Evolutionary conservation across 2,797 vertebrate species (phyloP).

Genomic region (Gila robusta): DNA sequence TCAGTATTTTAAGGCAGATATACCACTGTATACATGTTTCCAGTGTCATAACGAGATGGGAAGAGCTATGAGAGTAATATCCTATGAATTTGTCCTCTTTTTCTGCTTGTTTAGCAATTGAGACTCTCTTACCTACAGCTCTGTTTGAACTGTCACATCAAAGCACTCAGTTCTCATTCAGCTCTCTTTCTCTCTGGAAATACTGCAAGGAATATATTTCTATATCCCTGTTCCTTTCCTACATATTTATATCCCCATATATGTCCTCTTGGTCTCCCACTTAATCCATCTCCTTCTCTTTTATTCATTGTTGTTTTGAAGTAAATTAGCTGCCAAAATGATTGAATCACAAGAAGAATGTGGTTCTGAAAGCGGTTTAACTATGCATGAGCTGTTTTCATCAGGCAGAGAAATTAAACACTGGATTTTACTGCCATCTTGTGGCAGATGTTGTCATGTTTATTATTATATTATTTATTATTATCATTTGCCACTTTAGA

Average conservation of each 20-base stretch:
- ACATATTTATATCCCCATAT: neutral
- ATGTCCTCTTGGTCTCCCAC: neutral
- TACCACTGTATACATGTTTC: neutral
- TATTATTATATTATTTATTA: neutral
- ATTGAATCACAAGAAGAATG: conserved; percentile 6
- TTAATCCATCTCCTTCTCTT: conserved; percentile 12
- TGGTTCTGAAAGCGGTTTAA: neutral
- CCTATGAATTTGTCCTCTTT: neutral
- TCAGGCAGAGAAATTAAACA: neutral
- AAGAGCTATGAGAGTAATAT: conserved; percentile 4
- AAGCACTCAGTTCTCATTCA: conserved; percentile 1
- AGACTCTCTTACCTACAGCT: neutral
- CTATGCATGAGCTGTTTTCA: neutral
- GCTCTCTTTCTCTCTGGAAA: neutral
- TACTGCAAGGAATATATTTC: neutral
- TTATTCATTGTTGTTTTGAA: conserved; percentile 28
- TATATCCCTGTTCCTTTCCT: neutral
- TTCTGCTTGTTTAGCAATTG: conserved; percentile 2
- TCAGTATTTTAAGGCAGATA: neutral
- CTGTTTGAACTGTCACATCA: conserved; percentile 38
- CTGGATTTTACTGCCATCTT: conserved; percentile 33
- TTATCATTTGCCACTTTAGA: neutral
- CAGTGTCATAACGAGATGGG: neutral
- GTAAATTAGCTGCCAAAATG: conserved; percentile 35
- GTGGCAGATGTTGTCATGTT: neutral